A percentile compares a stretch with the other conserved stretches of the same genome.
These are phyloP conservation scores for Trisateles emortualis DNA, from an alignment of 2,888 invertebrate genomes.

Conservation along the genomic window DNA sequence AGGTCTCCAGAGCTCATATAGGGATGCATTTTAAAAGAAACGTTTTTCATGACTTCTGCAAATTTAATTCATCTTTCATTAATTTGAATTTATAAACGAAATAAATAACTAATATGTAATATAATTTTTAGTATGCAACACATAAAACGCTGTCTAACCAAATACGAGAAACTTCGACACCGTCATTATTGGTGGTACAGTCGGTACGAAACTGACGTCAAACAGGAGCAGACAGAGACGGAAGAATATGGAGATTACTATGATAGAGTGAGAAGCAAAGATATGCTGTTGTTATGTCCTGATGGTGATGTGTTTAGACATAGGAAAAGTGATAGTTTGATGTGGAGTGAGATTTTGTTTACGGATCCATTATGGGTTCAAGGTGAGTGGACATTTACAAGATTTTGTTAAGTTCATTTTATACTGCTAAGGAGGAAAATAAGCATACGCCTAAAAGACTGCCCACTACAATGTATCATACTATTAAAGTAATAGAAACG, in stretches of 20 bases:
- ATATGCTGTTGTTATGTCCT: constrained; percentile 74
- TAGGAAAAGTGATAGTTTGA: constrained; percentile 68
- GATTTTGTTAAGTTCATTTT: no score
- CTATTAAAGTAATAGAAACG: no score
- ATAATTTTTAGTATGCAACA: constrained; percentile 68
- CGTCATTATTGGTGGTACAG: constrained; percentile 73
- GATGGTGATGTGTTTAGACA: constrained; percentile 70
- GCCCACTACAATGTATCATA: no score
- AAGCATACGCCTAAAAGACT: no score
- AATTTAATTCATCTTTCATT: no score
- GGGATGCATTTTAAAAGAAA: no score
- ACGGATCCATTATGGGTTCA: constrained; percentile 73
- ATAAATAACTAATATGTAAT: not conserved
- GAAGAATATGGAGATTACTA: constrained; percentile 50
- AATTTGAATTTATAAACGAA: no score
- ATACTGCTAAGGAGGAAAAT: no score
- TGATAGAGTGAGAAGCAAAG: constrained; percentile 66
- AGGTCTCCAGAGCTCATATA: no score
- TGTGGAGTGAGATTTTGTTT: constrained; percentile 78
- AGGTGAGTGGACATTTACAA: constrained; percentile 58
- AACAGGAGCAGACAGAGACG: constrained; percentile 51
- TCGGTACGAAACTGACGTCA: constrained; percentile 37
- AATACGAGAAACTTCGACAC: constrained; percentile 73
- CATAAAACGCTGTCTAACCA: constrained; percentile 65
- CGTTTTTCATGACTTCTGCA: no score